Conservation (phyloP, 53 echinoderm and acorn worm species). For the Antedon mediterranea region DNA sequence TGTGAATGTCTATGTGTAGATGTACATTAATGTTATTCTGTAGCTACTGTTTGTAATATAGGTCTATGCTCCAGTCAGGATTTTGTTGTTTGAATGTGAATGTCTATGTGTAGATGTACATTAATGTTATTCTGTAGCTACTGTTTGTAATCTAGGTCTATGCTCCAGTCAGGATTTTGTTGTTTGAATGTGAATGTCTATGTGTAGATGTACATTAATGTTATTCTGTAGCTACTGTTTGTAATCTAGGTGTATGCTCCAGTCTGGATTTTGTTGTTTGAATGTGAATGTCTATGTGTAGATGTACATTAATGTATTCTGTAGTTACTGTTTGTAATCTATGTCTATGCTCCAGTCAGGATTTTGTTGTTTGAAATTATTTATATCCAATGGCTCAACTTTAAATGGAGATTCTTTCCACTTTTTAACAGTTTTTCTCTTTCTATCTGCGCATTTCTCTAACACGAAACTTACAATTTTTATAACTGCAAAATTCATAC, state of each 20-base stretch:
- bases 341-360: neutral
- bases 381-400: neutral
- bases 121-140: too few species aligned
- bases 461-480: neutral
- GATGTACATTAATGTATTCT: too few species aligned
- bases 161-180: neutral
- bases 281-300: too few species aligned
- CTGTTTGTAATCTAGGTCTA: too few species aligned
- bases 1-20: too few species aligned
- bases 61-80: neutral
- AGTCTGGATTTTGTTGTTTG: neutral
- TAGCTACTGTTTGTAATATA: too few species aligned
- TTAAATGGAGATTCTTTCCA: neutral
- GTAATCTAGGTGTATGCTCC: neutral
- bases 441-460: neutral
- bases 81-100: neutral
- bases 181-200: too few species aligned
- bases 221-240: too few species aligned
- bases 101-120: too few species aligned
- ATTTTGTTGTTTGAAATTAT: neutral
- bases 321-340: too few species aligned
- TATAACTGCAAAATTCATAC: neutral
- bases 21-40: too few species aligned
- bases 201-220: too few species aligned
- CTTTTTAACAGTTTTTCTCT: neutral